Percentiles rank a stretch among this genome's conserved stretches.
These are phyloP conservation scores for Arge pagana DNA, from an alignment of 2,888 invertebrate species.

Conservation along the genomic window DNA sequence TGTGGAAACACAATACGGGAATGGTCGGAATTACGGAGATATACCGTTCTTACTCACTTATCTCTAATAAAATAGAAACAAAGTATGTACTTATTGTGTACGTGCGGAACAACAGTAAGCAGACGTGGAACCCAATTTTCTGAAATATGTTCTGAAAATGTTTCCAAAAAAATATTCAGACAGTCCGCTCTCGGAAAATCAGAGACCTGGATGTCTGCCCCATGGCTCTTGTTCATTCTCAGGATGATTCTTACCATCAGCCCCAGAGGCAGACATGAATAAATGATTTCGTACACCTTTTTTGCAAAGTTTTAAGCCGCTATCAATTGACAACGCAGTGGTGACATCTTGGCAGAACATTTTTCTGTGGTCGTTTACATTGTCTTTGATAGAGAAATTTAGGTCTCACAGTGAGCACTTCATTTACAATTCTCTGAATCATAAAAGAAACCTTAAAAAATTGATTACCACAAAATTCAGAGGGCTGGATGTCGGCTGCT, in stretches of 20 bases:
- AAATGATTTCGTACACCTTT: slow-evolving; percentile 2
- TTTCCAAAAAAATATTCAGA: neutral
- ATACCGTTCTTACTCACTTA: too few relatives aligned
- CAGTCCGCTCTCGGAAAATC: slow-evolving; percentile 5
- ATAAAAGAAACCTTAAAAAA: slow-evolving; percentile 5
- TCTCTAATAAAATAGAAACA: too few relatives aligned
- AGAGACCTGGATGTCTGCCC: slow-evolving; percentile 8
- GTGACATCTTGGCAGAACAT: neutral
- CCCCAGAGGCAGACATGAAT: slow-evolving; percentile 1
- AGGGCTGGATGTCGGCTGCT: neutral
- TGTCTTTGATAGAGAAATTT: neutral
- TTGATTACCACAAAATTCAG: neutral
- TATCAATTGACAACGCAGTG: neutral
- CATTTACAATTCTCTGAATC: neutral
- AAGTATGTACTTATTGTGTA: neutral
- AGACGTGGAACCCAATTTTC: slow-evolving; percentile 2
- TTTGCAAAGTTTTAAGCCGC: neutral
- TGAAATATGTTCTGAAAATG: slow-evolving; percentile 5
- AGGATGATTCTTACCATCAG: slow-evolving; percentile 5
- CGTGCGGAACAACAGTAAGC: neutral
- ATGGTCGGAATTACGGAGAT: too few relatives aligned
- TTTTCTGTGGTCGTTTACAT: slow-evolving; percentile 3
- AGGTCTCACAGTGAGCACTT: slow-evolving; percentile 5
- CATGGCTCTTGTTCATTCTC: neutral
- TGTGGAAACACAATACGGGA: too few relatives aligned